These are phyloP conservation scores for Teleopsis dalmanni DNA, from an alignment of 1,140 invertebrate genomes.

Conservation along the genomic window DNA sequence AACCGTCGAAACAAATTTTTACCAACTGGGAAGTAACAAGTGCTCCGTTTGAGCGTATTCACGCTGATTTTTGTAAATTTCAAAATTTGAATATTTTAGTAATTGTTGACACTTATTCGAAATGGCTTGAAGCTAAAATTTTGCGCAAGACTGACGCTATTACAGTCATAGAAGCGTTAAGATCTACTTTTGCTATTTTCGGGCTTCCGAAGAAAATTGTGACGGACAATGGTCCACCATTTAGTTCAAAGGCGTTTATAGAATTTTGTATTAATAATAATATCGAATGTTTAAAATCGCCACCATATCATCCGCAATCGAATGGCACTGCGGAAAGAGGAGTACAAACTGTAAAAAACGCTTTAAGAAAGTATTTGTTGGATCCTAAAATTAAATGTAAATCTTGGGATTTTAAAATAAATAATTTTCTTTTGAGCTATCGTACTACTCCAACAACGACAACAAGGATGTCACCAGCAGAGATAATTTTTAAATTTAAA, in stretches of 20 bases:
- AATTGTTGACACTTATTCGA: not conserved
- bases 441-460: slow-evolving; percentile 5
- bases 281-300: slow-evolving; percentile 3
- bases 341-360: slow-evolving; percentile 6
- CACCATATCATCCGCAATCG: slow-evolving; percentile 1
- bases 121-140: slow-evolving; percentile 1
- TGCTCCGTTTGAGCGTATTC: slow-evolving; percentile 5
- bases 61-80: slow-evolving; percentile 2
- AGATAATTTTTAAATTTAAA: slow-evolving; percentile 7
- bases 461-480: not conserved
- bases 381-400: not conserved
- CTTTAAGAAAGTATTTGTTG: slow-evolving; percentile 4
- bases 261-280: slow-evolving; percentile 2
- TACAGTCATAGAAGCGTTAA: not conserved
- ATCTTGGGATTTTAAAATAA: slow-evolving; percentile 7
- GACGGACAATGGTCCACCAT: slow-evolving; percentile 10
- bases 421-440: slow-evolving; percentile 11
- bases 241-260: slow-evolving; percentile 6
- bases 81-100: not conserved
- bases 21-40: not conserved
- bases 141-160: slow-evolving; percentile 3
- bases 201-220: slow-evolving; percentile 4
- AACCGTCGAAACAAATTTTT: not conserved
- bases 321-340: slow-evolving; percentile 9
- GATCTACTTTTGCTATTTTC: not conserved